Evolutionary conservation across 2,888 invertebrate species (phyloP).

Genomic region (Alitta virens): DNA sequence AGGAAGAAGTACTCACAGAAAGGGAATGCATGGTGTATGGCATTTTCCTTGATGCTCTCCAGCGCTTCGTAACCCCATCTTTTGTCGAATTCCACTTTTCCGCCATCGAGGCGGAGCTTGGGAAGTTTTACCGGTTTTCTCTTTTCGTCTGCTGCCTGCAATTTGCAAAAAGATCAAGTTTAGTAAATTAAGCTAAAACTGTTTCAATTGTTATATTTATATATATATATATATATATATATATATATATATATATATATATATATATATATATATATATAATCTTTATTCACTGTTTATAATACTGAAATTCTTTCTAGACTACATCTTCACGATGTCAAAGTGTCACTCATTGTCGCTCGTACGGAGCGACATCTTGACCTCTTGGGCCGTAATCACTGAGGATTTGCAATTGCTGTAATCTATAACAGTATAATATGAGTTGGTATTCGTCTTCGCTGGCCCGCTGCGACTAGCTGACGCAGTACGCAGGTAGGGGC

Average conservation of each 20-base stretch:
- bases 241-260: background rate
- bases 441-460: too few relatives aligned
- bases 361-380: too few relatives aligned
- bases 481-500: too few relatives aligned
- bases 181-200: background rate
- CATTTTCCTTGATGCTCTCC: slow-evolving; percentile 44
- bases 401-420: too few relatives aligned
- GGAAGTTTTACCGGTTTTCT: slow-evolving; percentile 38
- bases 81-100: slow-evolving; percentile 65
- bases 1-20: slow-evolving; percentile 11
- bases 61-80: slow-evolving; percentile 66
- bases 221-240: background rate
- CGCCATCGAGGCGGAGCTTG: slow-evolving; percentile 70
- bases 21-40: slow-evolving; percentile 12
- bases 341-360: too few relatives aligned
- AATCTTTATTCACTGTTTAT: too few relatives aligned
- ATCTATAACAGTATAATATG: background rate
- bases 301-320: background rate
- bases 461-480: too few relatives aligned
- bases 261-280: background rate
- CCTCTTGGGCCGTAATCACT: too few relatives aligned
- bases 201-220: background rate
- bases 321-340: too few relatives aligned
- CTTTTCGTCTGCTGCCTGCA: background rate
- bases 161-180: background rate